phyloP scores from a whole-genome alignment of 2,888 invertebrate species.

The Nephrotoma guestfalica region DNA sequence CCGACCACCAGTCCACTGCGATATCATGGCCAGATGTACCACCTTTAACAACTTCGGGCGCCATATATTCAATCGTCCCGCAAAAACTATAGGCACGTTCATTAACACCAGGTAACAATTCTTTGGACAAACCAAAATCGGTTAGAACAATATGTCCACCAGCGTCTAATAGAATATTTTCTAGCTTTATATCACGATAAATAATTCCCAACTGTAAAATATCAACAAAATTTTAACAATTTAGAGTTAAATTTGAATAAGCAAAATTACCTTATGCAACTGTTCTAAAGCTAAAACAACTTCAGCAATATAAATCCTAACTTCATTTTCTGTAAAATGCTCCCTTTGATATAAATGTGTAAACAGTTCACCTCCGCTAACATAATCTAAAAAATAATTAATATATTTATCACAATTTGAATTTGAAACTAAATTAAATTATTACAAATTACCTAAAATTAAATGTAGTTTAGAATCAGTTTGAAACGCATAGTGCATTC shows the following conservation, averaged over 20 bases:
- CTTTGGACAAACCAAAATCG: slow-evolving; percentile 96
- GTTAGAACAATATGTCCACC: slow-evolving; percentile 93
- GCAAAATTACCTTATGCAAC: slow-evolving; percentile 50
- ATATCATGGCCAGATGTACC: slow-evolving; percentile 88
- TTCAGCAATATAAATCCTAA: slow-evolving; percentile 89
- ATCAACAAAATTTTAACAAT: slow-evolving; percentile 22
- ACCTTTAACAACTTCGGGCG: slow-evolving; percentile 68
- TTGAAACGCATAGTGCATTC: slow-evolving; percentile 96
- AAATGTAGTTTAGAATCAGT: slow-evolving; percentile 93
- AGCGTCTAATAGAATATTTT: slow-evolving; percentile 88
- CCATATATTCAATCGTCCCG: slow-evolving; percentile 98
- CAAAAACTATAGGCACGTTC: slow-evolving; percentile 92
- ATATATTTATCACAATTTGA: not conserved
- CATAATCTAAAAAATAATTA: slow-evolving; percentile 60
- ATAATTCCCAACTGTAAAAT: slow-evolving; percentile 78
- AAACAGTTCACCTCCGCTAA: slow-evolving; percentile 93
- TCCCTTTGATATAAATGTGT: slow-evolving; percentile 92
- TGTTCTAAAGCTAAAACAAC: slow-evolving; percentile 90
- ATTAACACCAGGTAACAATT: slow-evolving; percentile 49
- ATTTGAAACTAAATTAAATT: not conserved
- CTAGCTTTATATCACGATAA: slow-evolving; percentile 94
- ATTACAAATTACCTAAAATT: slow-evolving; percentile 62
- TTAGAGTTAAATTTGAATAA: not conserved
- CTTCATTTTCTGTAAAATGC: slow-evolving; percentile 79
- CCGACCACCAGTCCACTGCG: slow-evolving; percentile 99